Evolutionary conservation across 2,888 invertebrate genomes (phyloP).

Genomic region (Drosophila dives): DNA sequence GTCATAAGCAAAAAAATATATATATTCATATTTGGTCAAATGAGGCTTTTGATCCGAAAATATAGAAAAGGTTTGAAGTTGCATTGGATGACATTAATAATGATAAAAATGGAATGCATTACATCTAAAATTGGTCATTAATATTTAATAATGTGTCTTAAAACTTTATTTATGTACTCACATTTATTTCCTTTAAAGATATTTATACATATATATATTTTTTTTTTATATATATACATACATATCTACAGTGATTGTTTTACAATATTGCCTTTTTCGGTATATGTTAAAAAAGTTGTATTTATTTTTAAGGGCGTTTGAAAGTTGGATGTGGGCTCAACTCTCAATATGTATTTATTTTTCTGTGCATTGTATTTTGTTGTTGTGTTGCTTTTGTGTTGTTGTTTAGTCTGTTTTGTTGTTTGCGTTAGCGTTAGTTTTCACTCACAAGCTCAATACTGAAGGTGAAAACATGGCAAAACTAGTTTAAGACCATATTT

Average conservation of each 20-base stretch:
- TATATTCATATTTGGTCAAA: constrained; percentile 24
- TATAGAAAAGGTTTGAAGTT: neutral
- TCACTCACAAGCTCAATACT: constrained; percentile 17
- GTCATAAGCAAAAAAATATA: neutral
- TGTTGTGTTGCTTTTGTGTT: constrained; percentile 5
- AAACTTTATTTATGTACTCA: neutral
- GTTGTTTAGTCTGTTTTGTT: constrained; percentile 30
- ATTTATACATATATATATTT: too few species aligned
- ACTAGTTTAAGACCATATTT: constrained; percentile 81
- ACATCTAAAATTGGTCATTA: neutral
- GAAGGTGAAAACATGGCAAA: constrained; percentile 60
- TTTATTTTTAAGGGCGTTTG: constrained; percentile 22
- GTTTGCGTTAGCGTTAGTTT: constrained; percentile 33
- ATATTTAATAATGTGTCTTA: neutral
- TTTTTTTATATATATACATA: neutral
- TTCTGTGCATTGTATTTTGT: neutral
- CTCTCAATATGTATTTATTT: neutral
- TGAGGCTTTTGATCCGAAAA: neutral
- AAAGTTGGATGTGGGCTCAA: constrained; percentile 6
- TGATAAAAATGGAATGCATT: neutral
- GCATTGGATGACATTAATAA: neutral
- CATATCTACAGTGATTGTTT: neutral
- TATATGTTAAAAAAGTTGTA: neutral
- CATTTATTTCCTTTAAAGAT: too few species aligned
- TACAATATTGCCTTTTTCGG: neutral